Evolutionary conservation across 1,140 invertebrate genomes (phyloP).

Genomic region (Eciton burchellii): DNA sequence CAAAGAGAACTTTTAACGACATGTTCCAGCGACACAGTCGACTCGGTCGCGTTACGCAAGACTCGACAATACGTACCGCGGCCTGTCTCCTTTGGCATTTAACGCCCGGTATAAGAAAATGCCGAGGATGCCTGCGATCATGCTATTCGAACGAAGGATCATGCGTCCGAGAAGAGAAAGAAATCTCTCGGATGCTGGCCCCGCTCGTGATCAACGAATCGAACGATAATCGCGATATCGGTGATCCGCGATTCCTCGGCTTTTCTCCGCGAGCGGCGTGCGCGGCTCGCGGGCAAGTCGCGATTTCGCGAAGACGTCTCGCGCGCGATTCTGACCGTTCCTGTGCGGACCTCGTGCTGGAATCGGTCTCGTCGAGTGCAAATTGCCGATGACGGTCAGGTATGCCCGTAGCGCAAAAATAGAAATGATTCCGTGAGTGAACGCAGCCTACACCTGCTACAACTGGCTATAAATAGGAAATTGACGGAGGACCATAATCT

Average conservation of each 20-base stretch:
- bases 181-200: not conserved
- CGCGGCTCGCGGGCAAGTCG: not conserved
- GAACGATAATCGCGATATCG: conserved; percentile 16
- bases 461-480: conserved; percentile 28
- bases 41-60: not conserved
- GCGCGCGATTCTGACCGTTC: conserved; percentile 18
- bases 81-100: not conserved
- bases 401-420: conserved; percentile 54
- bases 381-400: conserved; percentile 42
- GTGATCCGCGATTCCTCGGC: not conserved
- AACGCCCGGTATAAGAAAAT: not conserved
- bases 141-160: conserved; percentile 58
- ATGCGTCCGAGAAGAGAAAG: conserved; percentile 27
- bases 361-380: conserved; percentile 13
- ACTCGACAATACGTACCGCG: not conserved
- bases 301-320: conserved; percentile 4
- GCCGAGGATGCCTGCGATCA: conserved; percentile 1
- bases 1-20: not conserved
- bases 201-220: not conserved
- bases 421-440: conserved; percentile 54
- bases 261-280: conserved; percentile 8
- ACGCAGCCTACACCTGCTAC: not conserved
- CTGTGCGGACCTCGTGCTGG: not conserved
- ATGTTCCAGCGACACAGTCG: not conserved
- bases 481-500: conserved; percentile 30